These are phyloP conservation scores for Lordiphosa stackelbergi DNA, from an alignment of 1,140 invertebrate species.

Conservation along the genomic window DNA sequence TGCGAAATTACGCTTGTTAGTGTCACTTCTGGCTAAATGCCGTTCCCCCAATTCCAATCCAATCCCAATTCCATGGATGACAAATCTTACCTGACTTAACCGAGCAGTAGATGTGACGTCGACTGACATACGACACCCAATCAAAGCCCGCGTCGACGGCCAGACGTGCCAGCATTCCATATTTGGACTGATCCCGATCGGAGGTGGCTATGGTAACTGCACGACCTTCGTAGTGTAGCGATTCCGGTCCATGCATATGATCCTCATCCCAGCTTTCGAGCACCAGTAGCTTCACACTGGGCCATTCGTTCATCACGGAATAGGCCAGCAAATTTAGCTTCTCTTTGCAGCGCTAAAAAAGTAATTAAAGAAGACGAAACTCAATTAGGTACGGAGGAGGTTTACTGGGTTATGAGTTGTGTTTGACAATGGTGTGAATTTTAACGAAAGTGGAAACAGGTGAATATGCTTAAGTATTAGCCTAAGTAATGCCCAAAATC, in stretches of 20 bases:
- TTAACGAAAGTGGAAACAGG: too few relatives aligned
- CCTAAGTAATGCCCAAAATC: too few relatives aligned
- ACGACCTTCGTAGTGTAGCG: slow-evolving; percentile 96
- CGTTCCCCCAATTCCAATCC: slow-evolving; percentile 9
- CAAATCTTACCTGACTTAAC: slow-evolving; percentile 93
- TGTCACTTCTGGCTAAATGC: slow-evolving; percentile 73
- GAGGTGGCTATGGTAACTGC: slow-evolving; percentile 97
- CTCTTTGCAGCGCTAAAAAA: slow-evolving; percentile 92
- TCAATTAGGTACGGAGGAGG: slow-evolving; percentile 38
- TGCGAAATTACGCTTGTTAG: slow-evolving; percentile 76
- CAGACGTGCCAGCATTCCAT: slow-evolving; percentile 96
- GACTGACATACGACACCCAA: slow-evolving; percentile 98
- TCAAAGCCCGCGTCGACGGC: slow-evolving; percentile 98
- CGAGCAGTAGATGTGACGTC: slow-evolving; percentile 96
- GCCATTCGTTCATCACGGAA: slow-evolving; percentile 98
- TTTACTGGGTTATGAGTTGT: background rate
- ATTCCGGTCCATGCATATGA: slow-evolving; percentile 86
- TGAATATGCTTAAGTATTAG: too few relatives aligned
- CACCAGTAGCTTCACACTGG: slow-evolving; percentile 92
- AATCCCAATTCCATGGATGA: slow-evolving; percentile 9
- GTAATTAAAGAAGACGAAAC: slow-evolving; percentile 31
- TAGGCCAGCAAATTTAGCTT: slow-evolving; percentile 96
- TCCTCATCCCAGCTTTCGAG: slow-evolving; percentile 97
- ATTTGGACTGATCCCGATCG: slow-evolving; percentile 93
- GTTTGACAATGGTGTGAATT: too few relatives aligned